These are phyloP conservation scores for Drosophila trichaetosa DNA, from an alignment of 2,888 invertebrate genomes.

Conservation along the genomic window DNA sequence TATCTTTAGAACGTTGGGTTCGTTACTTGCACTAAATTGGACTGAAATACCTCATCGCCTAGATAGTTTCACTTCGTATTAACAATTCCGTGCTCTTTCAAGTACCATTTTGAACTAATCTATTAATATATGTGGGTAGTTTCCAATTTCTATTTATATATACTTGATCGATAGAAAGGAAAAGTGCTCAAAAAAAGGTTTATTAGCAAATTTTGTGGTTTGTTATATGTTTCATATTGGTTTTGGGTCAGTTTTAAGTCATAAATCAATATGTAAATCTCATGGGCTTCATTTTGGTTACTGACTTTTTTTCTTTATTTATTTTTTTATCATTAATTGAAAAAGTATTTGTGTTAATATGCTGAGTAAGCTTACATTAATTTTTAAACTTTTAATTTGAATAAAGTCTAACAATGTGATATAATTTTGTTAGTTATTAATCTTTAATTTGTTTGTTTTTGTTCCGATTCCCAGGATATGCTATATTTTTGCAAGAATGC, in stretches of 20 bases:
- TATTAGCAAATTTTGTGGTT: constrained; percentile 31
- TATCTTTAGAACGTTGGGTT: constrained; percentile 59
- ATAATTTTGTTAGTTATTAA: constrained; percentile 4
- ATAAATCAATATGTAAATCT: constrained; percentile 34
- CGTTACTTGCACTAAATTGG: constrained; percentile 37
- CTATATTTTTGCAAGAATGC: not conserved
- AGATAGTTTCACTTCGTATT: constrained; percentile 39
- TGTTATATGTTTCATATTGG: constrained; percentile 1
- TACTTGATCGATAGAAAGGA: not conserved
- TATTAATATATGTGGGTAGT: constrained; percentile 2
- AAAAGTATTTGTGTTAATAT: constrained; percentile 28
- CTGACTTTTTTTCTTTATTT: constrained; percentile 34
- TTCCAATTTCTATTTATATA: constrained; percentile 3
- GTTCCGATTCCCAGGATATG: constrained; percentile 2
- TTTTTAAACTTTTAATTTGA: not conserved
- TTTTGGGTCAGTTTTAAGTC: constrained; percentile 35
- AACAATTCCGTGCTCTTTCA: constrained; percentile 61
- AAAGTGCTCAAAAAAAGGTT: constrained; percentile 7
- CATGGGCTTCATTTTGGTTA: constrained; percentile 66
- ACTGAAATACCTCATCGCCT: constrained; percentile 22
- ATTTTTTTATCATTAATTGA: constrained; percentile 23
- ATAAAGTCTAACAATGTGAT: constrained; percentile 21
- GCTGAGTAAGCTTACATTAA: constrained; percentile 13
- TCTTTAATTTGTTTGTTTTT: not conserved
- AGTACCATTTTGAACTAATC: constrained; percentile 9